Base-by-base conservation (phyloP, 2,113 vertebrate genomes). In the Sander lucioperca region DNA sequence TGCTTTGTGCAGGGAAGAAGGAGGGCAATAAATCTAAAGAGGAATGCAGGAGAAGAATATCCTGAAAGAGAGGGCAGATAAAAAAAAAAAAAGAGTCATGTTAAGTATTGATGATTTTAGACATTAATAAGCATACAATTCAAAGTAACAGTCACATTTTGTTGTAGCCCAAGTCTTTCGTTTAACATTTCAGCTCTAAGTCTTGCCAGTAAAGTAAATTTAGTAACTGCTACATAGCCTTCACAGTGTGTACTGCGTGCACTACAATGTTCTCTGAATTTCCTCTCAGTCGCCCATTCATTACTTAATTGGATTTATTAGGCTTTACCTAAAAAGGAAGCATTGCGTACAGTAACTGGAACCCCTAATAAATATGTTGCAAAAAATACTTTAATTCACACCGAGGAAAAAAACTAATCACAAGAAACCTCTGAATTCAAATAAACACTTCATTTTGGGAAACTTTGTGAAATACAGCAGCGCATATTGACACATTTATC, bases 1-100 rank as follows among this genome's bases (percentile, higher is more conserved):
- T 76, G 69, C 78, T 86, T 86, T 80, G 80, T 84, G 91, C 85
- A 90, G 92, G 83, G 88, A 90, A 85, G 88, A 89, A 87, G 86
- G 85, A 80, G 80, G 88, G 74, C 84, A 74, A 84, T 74, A 77
- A 67, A 86, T 92, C 90, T 93, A 91, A 50, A 91, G 45, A 90
- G 65, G 75, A 87, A 85, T 88, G 83, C 87, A 88, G 87, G 79
- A 87, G 68, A 57, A 83, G 74, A 84, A 90, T 82, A 79, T 91
- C 92, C 94, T 95, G 66, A 62, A 87, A 91, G 56, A 90, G 45
- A 84, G 3, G 3, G 68, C 1, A 84, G 15, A 83, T 7, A 64
- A 10, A 71, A 33, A 33, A 6, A 59, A 36, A 33, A 33, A 33
- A 56, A 30, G 74, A 63, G 3, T 10, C 0, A 33, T 25, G 15